Evolutionary conservation across 2,888 invertebrate species (phyloP), one percentile per base, ranked within the genome.

Genomic region (Cremastinae sp.): DNA sequence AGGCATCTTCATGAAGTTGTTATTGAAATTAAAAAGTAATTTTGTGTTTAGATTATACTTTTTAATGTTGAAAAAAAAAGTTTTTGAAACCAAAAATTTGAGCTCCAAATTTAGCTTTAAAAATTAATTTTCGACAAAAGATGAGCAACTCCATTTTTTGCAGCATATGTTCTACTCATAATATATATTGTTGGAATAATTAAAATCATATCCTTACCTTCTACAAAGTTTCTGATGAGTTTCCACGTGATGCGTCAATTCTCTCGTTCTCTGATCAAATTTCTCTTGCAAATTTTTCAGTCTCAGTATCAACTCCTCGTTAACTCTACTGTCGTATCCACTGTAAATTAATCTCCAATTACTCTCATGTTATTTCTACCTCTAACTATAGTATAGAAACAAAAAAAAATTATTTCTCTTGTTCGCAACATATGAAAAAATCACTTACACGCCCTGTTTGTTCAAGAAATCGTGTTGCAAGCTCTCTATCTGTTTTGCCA

Each of bases 161-260:
- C n/a, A n/a, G n/a, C n/a, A n/a, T n/a, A n/a, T n/a, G n/a, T 28
- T 28, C 28, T 28, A 28, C 2, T 3, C 28, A 28, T 5, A 28
- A 2, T 3, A 28, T 28, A 28, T 4, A 14, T 14, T 54, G n/a
- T 16, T 47, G 2, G 2, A 16, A 14, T 16, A n/a, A 18, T 10
- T 20, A 10, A 10, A 10, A 41, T 2, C 8, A 10, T 70, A 79
- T 5, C 22, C 0, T 87, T 85, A 92, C 93, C 90, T 93, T 87
- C 90, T 92, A 85, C 91, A 94, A 58, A 92, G 90, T 84, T 91
- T 91, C 87, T 91, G 93, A 90, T 92, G 94, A 79, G 89, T 91
- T 86, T 91, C 92, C 81, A 92, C 91, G 87, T 92, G 93, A 83
- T 91, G 91, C 82, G 92, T 92, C 22, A 93, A 87, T 88, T 91